Evolutionary conservation across 2,888 invertebrate genomes (phyloP).

Genomic region (Eurytoma adleriae): DNA sequence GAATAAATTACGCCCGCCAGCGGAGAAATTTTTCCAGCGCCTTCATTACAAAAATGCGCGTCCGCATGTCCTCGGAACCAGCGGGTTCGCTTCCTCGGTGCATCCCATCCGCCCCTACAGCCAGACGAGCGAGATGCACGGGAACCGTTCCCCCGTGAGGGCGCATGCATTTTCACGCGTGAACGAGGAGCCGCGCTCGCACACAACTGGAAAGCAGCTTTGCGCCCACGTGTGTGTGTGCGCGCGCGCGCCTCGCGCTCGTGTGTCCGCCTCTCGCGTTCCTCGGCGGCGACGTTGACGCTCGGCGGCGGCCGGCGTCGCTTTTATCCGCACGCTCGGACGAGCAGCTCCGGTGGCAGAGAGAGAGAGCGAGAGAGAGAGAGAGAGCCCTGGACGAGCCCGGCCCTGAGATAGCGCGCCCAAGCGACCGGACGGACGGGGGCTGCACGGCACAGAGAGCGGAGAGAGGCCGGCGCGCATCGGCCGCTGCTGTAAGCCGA

Average conservation of each 20-base stretch:
- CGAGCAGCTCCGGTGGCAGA: conserved; percentile 14
- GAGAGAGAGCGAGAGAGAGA: conserved; percentile 31
- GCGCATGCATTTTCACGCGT: conserved; percentile 33
- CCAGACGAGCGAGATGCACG: neutral
- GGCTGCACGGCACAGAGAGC: conserved; percentile 19
- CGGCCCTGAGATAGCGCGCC: neutral
- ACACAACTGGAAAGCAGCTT: neutral
- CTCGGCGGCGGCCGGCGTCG: conserved; percentile 35
- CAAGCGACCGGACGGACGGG: neutral
- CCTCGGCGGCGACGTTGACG: conserved; percentile 13
- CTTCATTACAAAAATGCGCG: neutral
- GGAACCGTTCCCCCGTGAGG: neutral
- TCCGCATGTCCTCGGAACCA: neutral
- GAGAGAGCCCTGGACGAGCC: neutral
- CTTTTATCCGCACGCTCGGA: conserved; percentile 49
- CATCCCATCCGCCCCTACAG: neutral
- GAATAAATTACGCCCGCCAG: too few species aligned
- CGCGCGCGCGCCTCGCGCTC: neutral
- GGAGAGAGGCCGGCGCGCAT: conserved; percentile 7
- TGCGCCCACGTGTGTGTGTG: conserved; percentile 23
- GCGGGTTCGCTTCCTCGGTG: too few species aligned
- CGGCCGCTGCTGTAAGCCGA: neutral
- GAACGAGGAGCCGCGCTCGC: neutral
- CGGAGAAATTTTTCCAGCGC: too few species aligned
- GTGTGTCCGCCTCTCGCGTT: neutral